These are phyloP conservation scores for Merops nubicus DNA, from an alignment of 2,113 vertebrate genomes.

Conservation along the genomic window DNA sequence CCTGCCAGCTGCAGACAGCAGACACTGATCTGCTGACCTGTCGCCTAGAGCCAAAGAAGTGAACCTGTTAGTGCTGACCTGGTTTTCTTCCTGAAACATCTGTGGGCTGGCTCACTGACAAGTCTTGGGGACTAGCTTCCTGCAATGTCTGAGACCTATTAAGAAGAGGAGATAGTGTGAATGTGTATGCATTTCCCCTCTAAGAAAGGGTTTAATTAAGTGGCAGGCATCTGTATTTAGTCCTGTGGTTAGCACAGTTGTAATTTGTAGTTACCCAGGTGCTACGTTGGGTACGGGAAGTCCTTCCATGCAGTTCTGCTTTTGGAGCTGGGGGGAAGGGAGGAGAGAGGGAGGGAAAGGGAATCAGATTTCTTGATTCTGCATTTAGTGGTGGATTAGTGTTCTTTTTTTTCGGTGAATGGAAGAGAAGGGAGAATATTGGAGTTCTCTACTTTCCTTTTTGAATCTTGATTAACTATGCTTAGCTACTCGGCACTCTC, in stretches of 20 bases:
- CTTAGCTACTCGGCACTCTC: background rate
- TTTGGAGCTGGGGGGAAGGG: conserved; percentile 10
- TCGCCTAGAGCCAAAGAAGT: background rate
- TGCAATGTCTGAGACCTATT: conserved; percentile 54
- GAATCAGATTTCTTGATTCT: conserved; percentile 64
- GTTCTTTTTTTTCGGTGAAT: conserved; percentile 43
- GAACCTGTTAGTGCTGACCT: conserved; percentile 58
- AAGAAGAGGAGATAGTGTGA: conserved; percentile 32
- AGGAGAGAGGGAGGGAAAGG: conserved; percentile 17
- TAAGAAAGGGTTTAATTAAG: conserved; percentile 52
- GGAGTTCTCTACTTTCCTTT: conserved; percentile 40
- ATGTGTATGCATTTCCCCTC: conserved; percentile 31
- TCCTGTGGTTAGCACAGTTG: background rate
- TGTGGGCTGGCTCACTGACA: conserved; percentile 49
- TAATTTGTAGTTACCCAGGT: conserved; percentile 40
- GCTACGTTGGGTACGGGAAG: background rate
- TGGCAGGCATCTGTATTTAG: conserved; percentile 43
- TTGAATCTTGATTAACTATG: conserved; percentile 59
- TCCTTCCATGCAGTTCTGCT: conserved; percentile 16
- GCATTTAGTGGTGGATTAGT: conserved; percentile 62
- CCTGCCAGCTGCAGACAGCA: conserved; percentile 34
- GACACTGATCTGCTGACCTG: conserved; percentile 58
- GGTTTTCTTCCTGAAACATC: conserved; percentile 25
- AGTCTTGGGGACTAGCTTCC: conserved; percentile 24
- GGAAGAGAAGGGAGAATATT: conserved; percentile 50